Base-by-base conservation (phyloP, 2,113 vertebrate genomes). In the Pelvicachromis taeniatus region DNA sequence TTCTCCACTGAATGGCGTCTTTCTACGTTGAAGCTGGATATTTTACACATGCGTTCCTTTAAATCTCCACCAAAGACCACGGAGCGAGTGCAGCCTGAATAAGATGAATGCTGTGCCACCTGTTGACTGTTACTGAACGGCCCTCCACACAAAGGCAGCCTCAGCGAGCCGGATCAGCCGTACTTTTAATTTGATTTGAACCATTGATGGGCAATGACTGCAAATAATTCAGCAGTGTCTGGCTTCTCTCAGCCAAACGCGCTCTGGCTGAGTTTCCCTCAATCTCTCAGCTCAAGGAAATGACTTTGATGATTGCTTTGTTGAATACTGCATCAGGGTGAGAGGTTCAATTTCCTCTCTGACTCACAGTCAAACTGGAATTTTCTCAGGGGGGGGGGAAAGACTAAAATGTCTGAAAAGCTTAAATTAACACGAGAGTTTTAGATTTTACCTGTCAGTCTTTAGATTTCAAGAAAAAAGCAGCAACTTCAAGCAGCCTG, bases 291-390 rank as follows among this genome's bases (percentile, higher is more conserved):
- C 86, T n/a, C 21, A 48, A 52, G 78, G 55, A 89, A 87, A 87
- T 73, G 73, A 85, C 80, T 83, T 73, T 5, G 70, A 77, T 83
- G 80, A 86, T 83, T 78, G 77, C 55, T 87, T 42, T 58, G 55
- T 17, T 90, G 75, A 85, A 81, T 59, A 82, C 84, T 50, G 48
- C 88, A 58, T 83, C 38, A 52, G 68, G 21, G 54, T 14, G 56
- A 88, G 77, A 83, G 80, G 80, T 55, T 85, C 65, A 53, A 33
- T 81, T 87, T 87, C 55, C 82, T 85, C 52, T 16, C 70, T 19
- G 23, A 81, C 21, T 81, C 53, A 61, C 40, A 4, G 73, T 55
- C 73, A 82, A 80, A 77, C 81, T 45, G 59, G 31, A 40, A 52
- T 19, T 63, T 75, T 9, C 17, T 50, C 21, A 11, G 68, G 42